Base-by-base conservation (phyloP, 2,797 vertebrate genomes). In the Xenopus petersii region DNA sequence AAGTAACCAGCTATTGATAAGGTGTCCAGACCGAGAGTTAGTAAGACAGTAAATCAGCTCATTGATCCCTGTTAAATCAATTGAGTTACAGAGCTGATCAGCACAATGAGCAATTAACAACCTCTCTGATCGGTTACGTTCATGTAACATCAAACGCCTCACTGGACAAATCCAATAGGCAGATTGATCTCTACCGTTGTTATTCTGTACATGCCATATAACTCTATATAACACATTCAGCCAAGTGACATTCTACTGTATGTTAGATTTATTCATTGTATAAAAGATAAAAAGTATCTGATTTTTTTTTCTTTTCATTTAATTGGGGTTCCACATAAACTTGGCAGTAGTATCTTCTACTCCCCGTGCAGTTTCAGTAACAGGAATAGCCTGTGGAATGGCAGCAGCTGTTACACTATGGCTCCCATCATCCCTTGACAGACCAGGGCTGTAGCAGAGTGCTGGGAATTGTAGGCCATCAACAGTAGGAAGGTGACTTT, bases 41-140 rank as follows among this genome's bases (percentile, higher is more conserved):
- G 91, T 87, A 88, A 91, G 90, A 89, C 91, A 94, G 92, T 93
- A 92, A 93, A 94, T 94, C 92, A 88, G 87, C 84, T 85, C 89
- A 94, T 88, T 93, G 92, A 94, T 92, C 88, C 81, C 80, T 75
- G 86, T 0, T 81, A 84, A 92, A 93, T 94, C 92, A 84, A 93
- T 94, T 88, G 81, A 80, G 86, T 86, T 83, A 88, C 89, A 89
- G 86, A 89, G 83, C 85, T 84, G 85, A 86, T 89, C 86, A 83
- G 21, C 56, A 81, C 84, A 83, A 87, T 10, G 81, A 87, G 88
- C 88, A 89, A 89, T 91, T 91, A 90, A 88, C 86, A 85, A 86
- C 86, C 81, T 83, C 55, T 75, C 81, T 86, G 87, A 88, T 79
- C 87, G 88, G 84, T 83, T 12, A n/a, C 86, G 79, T 86, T 73